These are phyloP conservation scores for Archegozetes longisetosus DNA, from an alignment of 1,140 invertebrate genomes.

Conservation along the genomic window DNA sequence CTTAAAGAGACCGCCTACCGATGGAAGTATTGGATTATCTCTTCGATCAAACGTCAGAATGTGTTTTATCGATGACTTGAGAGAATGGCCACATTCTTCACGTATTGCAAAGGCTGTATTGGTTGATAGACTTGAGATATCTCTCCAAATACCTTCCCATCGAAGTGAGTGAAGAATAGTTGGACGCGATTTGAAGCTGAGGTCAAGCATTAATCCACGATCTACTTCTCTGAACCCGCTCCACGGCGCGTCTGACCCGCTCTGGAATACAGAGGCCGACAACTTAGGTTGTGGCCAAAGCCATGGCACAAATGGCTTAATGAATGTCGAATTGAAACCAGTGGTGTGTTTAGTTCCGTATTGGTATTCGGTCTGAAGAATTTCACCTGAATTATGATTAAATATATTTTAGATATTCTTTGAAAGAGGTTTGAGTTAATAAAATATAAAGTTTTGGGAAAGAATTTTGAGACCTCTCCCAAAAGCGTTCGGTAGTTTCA, in stretches of 20 bases:
- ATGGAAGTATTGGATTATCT: conserved; percentile 60
- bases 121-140: conserved; percentile 42
- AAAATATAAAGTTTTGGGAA: too few relatives aligned
- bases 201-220: conserved; percentile 29
- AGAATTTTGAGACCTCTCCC: conserved; percentile 52
- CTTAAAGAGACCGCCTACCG: conserved; percentile 46
- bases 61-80: conserved; percentile 67
- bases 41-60: conserved; percentile 56
- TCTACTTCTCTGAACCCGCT: conserved; percentile 50
- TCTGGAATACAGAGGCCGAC: conserved; percentile 47
- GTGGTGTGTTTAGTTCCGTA: conserved; percentile 50
- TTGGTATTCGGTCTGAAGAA: conserved; percentile 53
- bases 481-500: conserved; percentile 55
- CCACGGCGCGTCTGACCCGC: conserved; percentile 52
- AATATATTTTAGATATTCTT: too few relatives aligned
- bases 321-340: conserved; percentile 50
- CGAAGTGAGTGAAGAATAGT: conserved; percentile 53
- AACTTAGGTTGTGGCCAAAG: conserved; percentile 22
- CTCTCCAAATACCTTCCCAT: conserved; percentile 62
- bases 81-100: conserved; percentile 61
- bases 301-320: conserved; percentile 47
- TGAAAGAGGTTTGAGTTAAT: too few relatives aligned
- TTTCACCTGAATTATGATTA: conserved; percentile 44
- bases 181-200: conserved; percentile 25
- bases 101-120: conserved; percentile 56